Evolutionary conservation across 2,888 invertebrate genomes (phyloP), one percentile per base, ranked within the genome.

Genomic region (Drosophila yooni): DNA sequence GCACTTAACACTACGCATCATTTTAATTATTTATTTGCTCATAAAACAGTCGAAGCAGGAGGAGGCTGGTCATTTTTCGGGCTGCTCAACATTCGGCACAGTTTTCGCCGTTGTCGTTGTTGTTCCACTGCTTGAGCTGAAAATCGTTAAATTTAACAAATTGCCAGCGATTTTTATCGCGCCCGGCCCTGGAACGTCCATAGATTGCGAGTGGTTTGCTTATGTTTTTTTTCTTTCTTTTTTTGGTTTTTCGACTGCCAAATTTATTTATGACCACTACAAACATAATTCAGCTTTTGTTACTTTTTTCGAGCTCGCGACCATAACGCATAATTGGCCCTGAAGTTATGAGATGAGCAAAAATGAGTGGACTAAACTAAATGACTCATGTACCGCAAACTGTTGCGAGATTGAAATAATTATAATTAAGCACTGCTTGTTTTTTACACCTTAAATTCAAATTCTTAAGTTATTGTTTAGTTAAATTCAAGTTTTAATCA

Each of bases 71-170:
- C 50, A 57, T 70, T 74, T 54, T 72, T 74, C 64, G 71, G 70
- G 62, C 72, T 72, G 75, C 67, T 64, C 72, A 76, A 82, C 83
- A 79, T 87, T 86, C 82, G 89, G 87, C 84, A 81, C 83, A 79
- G 77, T 82, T 87, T 79, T 72, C 51, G 74, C 53, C 59, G 59
- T 59, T 62, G 46, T 58, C 52, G 63, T 63, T 63, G 68, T 70
- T 67, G 72, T 74, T 86, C 67, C 46, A 25, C 46, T 70, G 69
- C 65, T 75, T 67, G 65, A 70, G 83, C 64, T 82, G 60, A 61
- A 80, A 88, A 89, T 88, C 90, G 87, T 87, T 87, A 90, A 90
- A 81, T 83, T 88, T 88, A 90, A 90, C 89, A 89, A 90, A 90
- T 89, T 87, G 90, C 89, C 84, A 80, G 74, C 74, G 89, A 90